Conservation (phyloP, 2,888 invertebrate genomes). For the Thereva unica region DNA sequence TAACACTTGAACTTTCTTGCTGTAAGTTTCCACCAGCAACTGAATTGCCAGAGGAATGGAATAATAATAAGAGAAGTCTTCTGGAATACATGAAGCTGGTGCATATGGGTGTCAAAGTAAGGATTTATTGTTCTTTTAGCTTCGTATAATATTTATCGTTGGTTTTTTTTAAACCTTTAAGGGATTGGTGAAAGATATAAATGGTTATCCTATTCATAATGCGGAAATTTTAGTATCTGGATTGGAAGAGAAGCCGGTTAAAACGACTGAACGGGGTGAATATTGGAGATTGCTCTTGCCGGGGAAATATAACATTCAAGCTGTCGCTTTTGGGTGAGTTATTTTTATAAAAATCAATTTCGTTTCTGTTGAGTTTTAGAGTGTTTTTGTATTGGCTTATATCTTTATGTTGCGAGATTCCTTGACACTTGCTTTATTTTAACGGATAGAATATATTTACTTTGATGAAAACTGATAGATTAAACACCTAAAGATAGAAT, state of each 20-base stretch:
- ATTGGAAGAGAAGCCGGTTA: conserved; percentile 76
- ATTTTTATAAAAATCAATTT: not conserved
- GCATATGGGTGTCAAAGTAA: conserved; percentile 70
- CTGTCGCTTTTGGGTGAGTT: conserved; percentile 71
- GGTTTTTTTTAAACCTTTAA: conserved; percentile 29
- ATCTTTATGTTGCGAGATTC: too few species aligned
- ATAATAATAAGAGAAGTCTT: conserved; percentile 81
- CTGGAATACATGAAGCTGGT: conserved; percentile 82
- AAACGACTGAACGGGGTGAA: conserved; percentile 80
- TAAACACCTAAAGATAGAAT: too few species aligned
- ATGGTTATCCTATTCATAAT: conserved; percentile 60
- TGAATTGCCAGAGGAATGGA: conserved; percentile 79
- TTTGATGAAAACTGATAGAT: too few species aligned
- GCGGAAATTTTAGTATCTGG: conserved; percentile 78
- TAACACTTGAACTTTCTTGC: conserved; percentile 95
- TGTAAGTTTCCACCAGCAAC: conserved; percentile 84
- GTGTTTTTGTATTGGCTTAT: not conserved
- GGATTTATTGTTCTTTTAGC: conserved; percentile 5
- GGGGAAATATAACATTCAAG: conserved; percentile 79
- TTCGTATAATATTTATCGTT: not conserved
- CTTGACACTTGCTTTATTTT: too few species aligned
- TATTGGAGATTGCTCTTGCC: conserved; percentile 93
- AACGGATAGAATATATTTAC: too few species aligned
- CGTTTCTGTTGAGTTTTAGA: not conserved
- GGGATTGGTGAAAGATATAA: conserved; percentile 55